Base-by-base conservation (phyloP, 2,113 vertebrate species). In the Bambusicola thoracicus region DNA sequence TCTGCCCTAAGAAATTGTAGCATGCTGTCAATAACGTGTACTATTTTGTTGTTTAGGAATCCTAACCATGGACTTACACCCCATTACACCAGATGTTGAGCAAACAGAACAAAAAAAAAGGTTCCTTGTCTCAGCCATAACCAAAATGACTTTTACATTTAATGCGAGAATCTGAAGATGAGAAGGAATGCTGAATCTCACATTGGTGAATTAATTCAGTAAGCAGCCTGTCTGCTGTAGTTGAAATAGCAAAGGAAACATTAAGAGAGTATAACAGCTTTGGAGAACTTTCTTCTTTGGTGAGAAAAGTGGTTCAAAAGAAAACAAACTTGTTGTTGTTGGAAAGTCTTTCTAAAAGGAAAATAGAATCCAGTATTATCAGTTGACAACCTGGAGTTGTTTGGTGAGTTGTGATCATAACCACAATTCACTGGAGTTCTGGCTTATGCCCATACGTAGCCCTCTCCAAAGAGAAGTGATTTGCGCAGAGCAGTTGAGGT, bases 141-240 rank as follows among this genome's bases (percentile, higher is more conserved):
- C 62, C 63, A 85, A 65, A 95, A 73, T n/a, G 13, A 69, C 46
- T 83, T 82, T 77, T 94, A 79, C 55, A 27, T 87, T 79, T 58
- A 62, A 82, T 38, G 55, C 66, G 20, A 68, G 67, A 90, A 69
- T 56, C 27, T 40, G 74, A 73, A 69, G 55, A 38, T 87, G 27
- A 90, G 68, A 48, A 70, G 10, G 20, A n/a, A 81, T 13, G 72
- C 48, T 58, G 78, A 21, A 53, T 34, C 38, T 81, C 29, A 44
- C 40, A 3, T 14, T 36, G 58, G 18, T 81, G 62, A 87, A 49
- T 44, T 56, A 34, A n/a, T 69, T 85, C 48, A 65, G 48, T 79
- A 48, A 76, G 68, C 40, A 69, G 48, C 21, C 51, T 65, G 36
- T 69, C 38, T 72, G 62, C 32, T 68, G 80, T 81, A 72, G 48